phyloP scores from a whole-genome alignment of 2,797 vertebrate genomes.

The Gymnodraco acuticeps region DNA sequence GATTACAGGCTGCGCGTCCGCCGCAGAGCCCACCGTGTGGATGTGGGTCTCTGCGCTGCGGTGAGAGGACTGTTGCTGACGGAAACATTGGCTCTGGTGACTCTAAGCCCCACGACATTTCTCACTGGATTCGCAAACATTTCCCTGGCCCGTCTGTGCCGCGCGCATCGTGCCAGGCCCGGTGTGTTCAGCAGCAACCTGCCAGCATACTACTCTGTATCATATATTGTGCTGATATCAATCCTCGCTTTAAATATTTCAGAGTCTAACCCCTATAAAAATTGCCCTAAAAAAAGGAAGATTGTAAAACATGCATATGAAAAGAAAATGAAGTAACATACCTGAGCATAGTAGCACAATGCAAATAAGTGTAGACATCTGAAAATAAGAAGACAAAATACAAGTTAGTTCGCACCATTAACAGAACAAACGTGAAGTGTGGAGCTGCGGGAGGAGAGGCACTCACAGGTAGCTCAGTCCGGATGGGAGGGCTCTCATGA shows the following conservation, averaged over 20 bases:
- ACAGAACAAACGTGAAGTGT: conserved; percentile 5
- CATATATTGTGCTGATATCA: conserved; percentile 46
- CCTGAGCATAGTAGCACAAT: conserved; percentile 95
- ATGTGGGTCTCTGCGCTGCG: conserved; percentile 17
- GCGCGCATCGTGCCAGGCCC: conserved; percentile 75
- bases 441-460: conserved; percentile 8
- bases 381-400: conserved; percentile 54
- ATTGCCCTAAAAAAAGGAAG: no score
- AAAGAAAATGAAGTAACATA: conserved; percentile 75
- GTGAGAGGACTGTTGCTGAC: conserved; percentile 48
- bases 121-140: conserved; percentile 48
- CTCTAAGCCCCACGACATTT: conserved; percentile 44
- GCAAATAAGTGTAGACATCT: conserved; percentile 95
- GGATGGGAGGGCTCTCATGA: conserved; percentile 82
- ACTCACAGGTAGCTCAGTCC: conserved; percentile 87
- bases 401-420: background rate
- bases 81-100: conserved; percentile 35
- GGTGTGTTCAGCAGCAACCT: conserved; percentile 81
- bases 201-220: conserved; percentile 71
- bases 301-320: background rate
- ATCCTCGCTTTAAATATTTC: conserved; percentile 15
- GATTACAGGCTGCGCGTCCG: conserved; percentile 65
- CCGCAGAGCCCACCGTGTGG: background rate
- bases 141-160: conserved; percentile 64
- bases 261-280: background rate